Percentiles rank a stretch among this genome's conserved stretches.
Evolutionary conservation across 1,140 invertebrate species (phyloP).

Genomic region (Thrips palmi): DNA sequence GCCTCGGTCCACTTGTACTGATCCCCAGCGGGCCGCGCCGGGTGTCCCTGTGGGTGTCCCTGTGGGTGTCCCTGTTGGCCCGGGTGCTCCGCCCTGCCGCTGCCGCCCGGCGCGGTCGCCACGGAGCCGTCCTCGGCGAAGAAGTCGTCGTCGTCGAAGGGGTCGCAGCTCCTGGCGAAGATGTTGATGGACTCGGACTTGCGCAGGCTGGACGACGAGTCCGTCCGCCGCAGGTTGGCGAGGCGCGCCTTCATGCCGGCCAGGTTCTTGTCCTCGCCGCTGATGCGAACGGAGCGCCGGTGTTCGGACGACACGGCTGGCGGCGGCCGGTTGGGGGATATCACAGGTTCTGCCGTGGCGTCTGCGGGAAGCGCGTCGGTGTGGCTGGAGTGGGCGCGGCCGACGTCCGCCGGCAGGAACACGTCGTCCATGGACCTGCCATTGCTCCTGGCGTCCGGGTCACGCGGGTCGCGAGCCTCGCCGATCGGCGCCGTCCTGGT

Average conservation of each 20-base stretch:
- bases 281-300: not conserved
- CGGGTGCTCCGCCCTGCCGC: slow-evolving; percentile 24
- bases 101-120: too few species aligned
- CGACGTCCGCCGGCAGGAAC: slow-evolving; percentile 12
- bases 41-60: slow-evolving; percentile 24
- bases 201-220: slow-evolving; percentile 22
- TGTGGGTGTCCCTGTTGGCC: slow-evolving; percentile 25
- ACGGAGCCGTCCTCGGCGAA: slow-evolving; percentile 45
- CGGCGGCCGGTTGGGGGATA: not conserved
- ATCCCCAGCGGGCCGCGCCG: slow-evolving; percentile 14
- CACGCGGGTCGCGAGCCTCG: not conserved
- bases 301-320: not conserved
- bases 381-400: too few species aligned
- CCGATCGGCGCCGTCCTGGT: slow-evolving; percentile 4
- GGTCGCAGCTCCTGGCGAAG: slow-evolving; percentile 59
- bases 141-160: slow-evolving; percentile 73
- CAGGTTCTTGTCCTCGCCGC: slow-evolving; percentile 2
- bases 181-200: slow-evolving; percentile 79
- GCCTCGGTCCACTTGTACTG: slow-evolving; percentile 18
- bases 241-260: slow-evolving; percentile 11
- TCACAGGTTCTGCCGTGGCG: slow-evolving; percentile 9
- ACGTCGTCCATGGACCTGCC: slow-evolving; percentile 13
- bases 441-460: slow-evolving; percentile 9
- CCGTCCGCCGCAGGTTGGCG: slow-evolving; percentile 22
- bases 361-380: too few species aligned